Conservation (phyloP, 2,797 vertebrate species). For the Tachyglossus aculeatus region DNA sequence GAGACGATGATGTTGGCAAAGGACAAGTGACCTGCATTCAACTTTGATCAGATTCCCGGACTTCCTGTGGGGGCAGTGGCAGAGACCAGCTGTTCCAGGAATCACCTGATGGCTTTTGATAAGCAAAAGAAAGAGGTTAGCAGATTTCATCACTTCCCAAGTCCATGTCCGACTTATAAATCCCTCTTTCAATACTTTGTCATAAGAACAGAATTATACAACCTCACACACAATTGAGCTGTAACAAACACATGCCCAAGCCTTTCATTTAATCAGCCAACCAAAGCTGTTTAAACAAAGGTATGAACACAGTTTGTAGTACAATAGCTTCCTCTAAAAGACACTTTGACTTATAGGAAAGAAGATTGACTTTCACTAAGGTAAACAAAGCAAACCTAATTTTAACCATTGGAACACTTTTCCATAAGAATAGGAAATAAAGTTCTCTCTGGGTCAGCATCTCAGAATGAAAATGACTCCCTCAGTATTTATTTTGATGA, state of each 20-base stretch:
- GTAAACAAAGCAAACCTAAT: too few species aligned
- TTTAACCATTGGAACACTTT: too few species aligned
- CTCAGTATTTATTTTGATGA: too few species aligned
- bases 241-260: not conserved
- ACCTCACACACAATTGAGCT: conserved; percentile 2
- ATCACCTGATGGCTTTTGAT: conserved; percentile 33
- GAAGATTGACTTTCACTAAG: not conserved
- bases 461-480: too few species aligned
- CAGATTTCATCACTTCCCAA: conserved; percentile 50
- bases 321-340: not conserved
- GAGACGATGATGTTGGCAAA: too few species aligned
- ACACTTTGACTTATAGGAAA: not conserved
- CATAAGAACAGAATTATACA: conserved; percentile 30
- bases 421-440: too few species aligned
- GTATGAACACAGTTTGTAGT: not conserved
- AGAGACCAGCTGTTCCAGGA: conserved; percentile 1
- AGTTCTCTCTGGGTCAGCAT: too few species aligned
- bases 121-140: conserved; percentile 22
- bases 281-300: conserved; percentile 30
- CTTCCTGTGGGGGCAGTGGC: not conserved
- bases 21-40: too few species aligned
- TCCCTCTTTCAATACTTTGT: conserved; percentile 64
- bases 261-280: conserved; percentile 11
- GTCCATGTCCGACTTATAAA: conserved; percentile 41
- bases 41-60: not conserved